These are phyloP conservation scores for Panthera uncia DNA, from an alignment of 2,113 vertebrate genomes.

Conservation along the genomic window DNA sequence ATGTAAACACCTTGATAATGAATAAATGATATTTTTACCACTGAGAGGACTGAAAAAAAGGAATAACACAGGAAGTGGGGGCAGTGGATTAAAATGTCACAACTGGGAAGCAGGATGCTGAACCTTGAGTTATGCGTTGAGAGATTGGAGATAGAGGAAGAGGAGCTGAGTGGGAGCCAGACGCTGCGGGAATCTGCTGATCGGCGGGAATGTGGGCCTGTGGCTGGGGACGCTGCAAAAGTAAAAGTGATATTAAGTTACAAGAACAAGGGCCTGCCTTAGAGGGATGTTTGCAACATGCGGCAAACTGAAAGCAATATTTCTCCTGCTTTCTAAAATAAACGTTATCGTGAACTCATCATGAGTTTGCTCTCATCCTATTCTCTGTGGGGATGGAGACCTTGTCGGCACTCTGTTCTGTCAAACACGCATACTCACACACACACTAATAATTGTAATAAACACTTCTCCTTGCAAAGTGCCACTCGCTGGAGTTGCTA, in stretches of 20 bases:
- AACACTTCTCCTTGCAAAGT: not conserved
- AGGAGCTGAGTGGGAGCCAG: not conserved
- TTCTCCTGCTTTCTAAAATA: not conserved
- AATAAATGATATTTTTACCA: slow-evolving; percentile 42
- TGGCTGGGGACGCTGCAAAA: not conserved
- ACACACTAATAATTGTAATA: not conserved
- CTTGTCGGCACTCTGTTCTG: not conserved
- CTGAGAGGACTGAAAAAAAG: slow-evolving; percentile 25
- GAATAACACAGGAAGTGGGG: slow-evolving; percentile 51
- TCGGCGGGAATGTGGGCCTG: not conserved
- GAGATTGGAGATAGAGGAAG: not conserved
- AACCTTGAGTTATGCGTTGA: not conserved
- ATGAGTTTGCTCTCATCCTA: not conserved
- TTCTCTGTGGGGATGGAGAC: not conserved
- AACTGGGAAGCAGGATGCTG: slow-evolving; percentile 13
- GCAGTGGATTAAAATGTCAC: slow-evolving; percentile 50
- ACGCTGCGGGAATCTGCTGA: not conserved
- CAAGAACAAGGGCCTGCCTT: not conserved
- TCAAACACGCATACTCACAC: not conserved
- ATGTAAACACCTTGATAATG: not conserved
- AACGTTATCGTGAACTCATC: not conserved
- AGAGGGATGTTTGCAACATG: not conserved
- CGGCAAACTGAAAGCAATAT: not conserved
- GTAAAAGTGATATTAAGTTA: not conserved
- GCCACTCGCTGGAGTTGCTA: not conserved